These are phyloP conservation scores for Glomeris maerens DNA, from an alignment of 1,140 invertebrate genomes.

Conservation along the genomic window DNA sequence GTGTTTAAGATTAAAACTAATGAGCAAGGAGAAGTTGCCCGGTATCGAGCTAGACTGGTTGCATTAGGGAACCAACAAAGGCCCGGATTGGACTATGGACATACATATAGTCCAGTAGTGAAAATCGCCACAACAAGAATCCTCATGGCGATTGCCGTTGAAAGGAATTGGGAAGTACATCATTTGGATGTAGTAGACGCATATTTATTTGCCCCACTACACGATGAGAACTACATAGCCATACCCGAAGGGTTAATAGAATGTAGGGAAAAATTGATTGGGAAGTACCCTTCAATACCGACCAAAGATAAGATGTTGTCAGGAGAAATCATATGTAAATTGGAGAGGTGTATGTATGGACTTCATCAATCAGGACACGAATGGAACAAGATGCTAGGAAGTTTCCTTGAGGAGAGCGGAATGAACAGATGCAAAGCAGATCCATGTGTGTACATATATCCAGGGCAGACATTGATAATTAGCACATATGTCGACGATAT, in stretches of 20 bases:
- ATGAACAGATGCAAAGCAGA: too few relatives aligned
- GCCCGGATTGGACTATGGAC: slow-evolving; percentile 26
- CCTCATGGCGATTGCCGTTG: slow-evolving; percentile 22
- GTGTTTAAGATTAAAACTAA: slow-evolving; percentile 26
- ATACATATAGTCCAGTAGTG: slow-evolving; percentile 29
- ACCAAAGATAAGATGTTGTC: too few relatives aligned
- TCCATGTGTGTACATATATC: too few relatives aligned
- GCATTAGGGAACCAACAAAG: slow-evolving; percentile 27
- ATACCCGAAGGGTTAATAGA: slow-evolving; percentile 22
- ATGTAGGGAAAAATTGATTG: too few relatives aligned
- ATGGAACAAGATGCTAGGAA: too few relatives aligned
- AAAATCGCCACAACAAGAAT: slow-evolving; percentile 24
- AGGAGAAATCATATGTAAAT: too few relatives aligned
- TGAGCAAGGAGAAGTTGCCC: slow-evolving; percentile 22
- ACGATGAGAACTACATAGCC: slow-evolving; percentile 30
- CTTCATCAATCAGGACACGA: too few relatives aligned
- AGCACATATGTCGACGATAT: too few relatives aligned
- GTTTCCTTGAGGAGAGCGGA: too few relatives aligned
- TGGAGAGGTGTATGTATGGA: too few relatives aligned
- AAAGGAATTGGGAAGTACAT: slow-evolving; percentile 20
- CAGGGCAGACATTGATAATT: too few relatives aligned
- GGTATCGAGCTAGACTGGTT: slow-evolving; percentile 29
- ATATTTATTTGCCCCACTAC: slow-evolving; percentile 27
- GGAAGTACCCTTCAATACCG: too few relatives aligned
- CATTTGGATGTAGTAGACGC: slow-evolving; percentile 25